Evolutionary conservation across 2,888 invertebrate genomes (phyloP), one percentile per base, ranked within the genome.

Genomic region (Augochlorella aurata): DNA sequence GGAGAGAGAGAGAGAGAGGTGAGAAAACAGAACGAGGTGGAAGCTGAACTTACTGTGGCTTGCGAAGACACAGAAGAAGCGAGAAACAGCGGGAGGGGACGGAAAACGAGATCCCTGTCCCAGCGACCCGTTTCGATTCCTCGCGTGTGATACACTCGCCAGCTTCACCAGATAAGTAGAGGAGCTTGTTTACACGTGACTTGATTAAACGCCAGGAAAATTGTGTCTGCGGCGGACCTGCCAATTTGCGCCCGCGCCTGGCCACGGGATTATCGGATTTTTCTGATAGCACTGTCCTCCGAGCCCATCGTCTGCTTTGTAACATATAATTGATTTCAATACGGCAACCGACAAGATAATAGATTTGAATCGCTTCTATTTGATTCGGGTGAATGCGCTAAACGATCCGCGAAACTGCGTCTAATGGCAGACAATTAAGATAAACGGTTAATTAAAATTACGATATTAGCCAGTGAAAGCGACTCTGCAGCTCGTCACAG

Each of bases 171-270:
- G 82, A 80, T 74, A 77, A 83, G 79, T 80, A 68, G 66, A 67
- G 50, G 50, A 74, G 61, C 65, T 77, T 82, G 85, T 82, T 87
- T 85, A 83, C 85, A 82, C 76, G 80, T 81, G 77, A 82, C 77
- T 81, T 77, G 80, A 81, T 85, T 84, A 86, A 89, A 83, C 77
- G 79, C 75, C 78, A 78, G 77, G 82, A 77, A 79, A 77, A 77
- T 73, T 70, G 70, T 45, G 61, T 54, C 68, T 67, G 70, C 49
- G 68, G 76, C 18, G 45, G 68, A 68, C 5, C 72, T 68, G 73
- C 69, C 75, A 80, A 75, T 80, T 82, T 68, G 52, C 18, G 14
- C 21, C 29, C 18, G 80, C 21, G 18, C 10, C 38, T 29, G 49
- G 18, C n/a, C 67, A 44, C 10, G 10, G 54, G 47, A 71, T 80